Base-by-base conservation (phyloP, 2,113 vertebrate species). In the Gobiocypris rarus region DNA sequence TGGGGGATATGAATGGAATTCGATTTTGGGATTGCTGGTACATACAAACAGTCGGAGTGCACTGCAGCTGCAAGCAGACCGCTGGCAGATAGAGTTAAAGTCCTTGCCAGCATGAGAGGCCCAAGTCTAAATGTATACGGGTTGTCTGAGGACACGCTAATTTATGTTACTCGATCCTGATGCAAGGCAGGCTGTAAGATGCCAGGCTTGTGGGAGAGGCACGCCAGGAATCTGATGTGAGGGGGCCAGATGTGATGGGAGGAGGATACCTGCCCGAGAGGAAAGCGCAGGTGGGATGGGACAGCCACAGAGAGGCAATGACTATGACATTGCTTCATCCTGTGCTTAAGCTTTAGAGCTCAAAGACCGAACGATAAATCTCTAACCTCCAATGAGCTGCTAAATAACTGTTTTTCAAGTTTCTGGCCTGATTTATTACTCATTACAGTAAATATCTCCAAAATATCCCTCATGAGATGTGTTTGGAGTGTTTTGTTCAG, bases 61-160 rank as follows among this genome's bases (percentile, higher is more conserved):
- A 6, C 31, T 83, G 75, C 83, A 81, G 71, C 76, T 85, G 76
- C 43, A 85, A 59, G 78, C 56, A 56, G 75, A 48, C 41, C 54
- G 19, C 48, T 86, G 76, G 86, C 81, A 85, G 59, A 50, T 22
- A 69, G 50, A 70, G 67, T 70, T 58, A 28, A 87, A 43, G 28
- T 67, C 45, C 63, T 43, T 87, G 85, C 80, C 85, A 90, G 83
- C 50, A 17, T 63, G 26, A 74, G 76, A 75, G 85, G 81, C 83
- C 79, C 78, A 88, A 87, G 75, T 81, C 82, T 77, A 82, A 84
- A 86, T 85, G 74, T 83, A 85, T 86, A 88, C 58, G 67, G 84
- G 82, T 88, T 87, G 76, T 85, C 59, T 87, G 83, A 89, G 87
- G 87, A 90, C 88, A 89, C 83, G 22, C 75, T 84, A 71, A 83